These are phyloP conservation scores for Diarsia dahlii DNA, from an alignment of 2,888 invertebrate genomes.

Conservation along the genomic window DNA sequence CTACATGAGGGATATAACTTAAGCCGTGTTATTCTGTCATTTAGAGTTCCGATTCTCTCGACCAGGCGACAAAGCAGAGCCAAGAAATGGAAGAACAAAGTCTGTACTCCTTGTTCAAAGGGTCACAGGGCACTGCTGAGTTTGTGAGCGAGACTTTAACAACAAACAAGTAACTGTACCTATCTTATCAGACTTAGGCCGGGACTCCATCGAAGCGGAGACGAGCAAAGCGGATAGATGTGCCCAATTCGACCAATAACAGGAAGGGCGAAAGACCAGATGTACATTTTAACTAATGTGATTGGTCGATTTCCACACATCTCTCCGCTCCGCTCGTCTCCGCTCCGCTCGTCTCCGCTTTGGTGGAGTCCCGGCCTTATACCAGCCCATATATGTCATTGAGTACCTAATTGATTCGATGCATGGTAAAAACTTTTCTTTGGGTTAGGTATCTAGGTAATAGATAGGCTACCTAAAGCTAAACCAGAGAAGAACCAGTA, in stretches of 20 bases:
- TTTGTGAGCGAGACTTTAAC: constrained; percentile 72
- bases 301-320: no score
- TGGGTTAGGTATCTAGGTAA: neutral
- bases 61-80: constrained; percentile 67
- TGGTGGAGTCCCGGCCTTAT: neutral
- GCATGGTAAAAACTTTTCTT: neutral
- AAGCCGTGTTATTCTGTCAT: constrained; percentile 1
- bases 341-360: no score
- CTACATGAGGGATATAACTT: neutral
- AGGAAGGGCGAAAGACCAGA: no score
- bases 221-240: no score
- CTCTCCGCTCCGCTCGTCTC: no score
- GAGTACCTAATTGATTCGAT: no score
- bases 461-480: neutral
- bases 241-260: no score
- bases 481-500: neutral
- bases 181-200: neutral
- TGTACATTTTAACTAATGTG: no score
- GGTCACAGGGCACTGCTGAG: constrained; percentile 70
- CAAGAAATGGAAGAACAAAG: constrained; percentile 76
- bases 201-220: no score
- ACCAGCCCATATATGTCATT: neutral
- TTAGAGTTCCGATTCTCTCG: constrained; percentile 76
- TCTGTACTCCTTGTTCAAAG: constrained; percentile 79
- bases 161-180: constrained; percentile 53